Base-by-base conservation (phyloP, 1,140 invertebrate genomes). In the Octopus sinensis region DNA sequence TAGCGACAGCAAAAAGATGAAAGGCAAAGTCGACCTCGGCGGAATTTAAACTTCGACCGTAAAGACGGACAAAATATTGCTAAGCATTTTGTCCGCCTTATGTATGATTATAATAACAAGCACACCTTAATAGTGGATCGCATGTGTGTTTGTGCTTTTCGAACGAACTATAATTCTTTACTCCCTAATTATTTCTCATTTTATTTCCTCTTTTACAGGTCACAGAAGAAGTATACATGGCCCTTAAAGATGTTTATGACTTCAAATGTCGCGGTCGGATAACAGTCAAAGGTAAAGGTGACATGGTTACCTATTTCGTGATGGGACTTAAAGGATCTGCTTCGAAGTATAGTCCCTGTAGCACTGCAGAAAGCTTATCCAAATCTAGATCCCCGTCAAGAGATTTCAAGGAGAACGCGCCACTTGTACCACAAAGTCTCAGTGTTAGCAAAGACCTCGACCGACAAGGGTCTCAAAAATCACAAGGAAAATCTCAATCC, bases 221-320 rank as follows among this genome's bases (percentile, higher is more conserved):
- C 53, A 91, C 89, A 17, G 88, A 90, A 73, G 89, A 89, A 30
- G 87, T 90, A 1, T 87, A 86, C 54, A 81, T 83, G 53, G 81
- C 87, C 4, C 80, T 90, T 9, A 86, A 85, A 78, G 84, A 88
- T 56, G 95, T 95, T 4, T 98, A 97, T 88, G 93, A 94, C 7
- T 96, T 96, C 84, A 94, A 96, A 82, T 97, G 96, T 89, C 93
- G 97, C 73, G 96, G 96, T 0, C 94, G 95, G 0, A 97, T 95
- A 4, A 95, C 93, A 84, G 96, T 98, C 3, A 98, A 98, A 91
- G 96, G 96, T 54, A 98, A 98, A 90, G 96, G 96, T 13, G 96
- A 94, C 30, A 91, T 98, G 78, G 94, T 93, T 53, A 98, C 97
- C 0, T 98, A 97, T 89, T 97, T 97, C 89, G 91, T 99, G 54